These are phyloP conservation scores for Caenorhabditis imperialis DNA, from an alignment of 2,888 invertebrate species.

Conservation along the genomic window DNA sequence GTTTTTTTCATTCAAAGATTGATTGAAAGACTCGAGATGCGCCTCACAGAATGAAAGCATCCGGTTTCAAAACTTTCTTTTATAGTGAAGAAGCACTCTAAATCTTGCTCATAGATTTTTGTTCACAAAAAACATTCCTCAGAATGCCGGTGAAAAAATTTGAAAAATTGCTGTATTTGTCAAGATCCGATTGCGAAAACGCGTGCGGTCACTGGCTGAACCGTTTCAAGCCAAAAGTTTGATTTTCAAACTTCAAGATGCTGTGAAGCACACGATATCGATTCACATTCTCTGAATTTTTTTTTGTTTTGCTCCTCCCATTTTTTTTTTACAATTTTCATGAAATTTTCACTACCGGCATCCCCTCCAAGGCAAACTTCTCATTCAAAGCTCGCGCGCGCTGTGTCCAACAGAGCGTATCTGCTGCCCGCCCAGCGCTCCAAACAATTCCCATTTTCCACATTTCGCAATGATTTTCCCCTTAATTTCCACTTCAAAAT, in stretches of 20 bases:
- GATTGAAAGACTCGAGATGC: no score
- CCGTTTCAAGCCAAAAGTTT: no score
- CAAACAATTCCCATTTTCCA: background rate
- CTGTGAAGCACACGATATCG: slow-evolving; percentile 3
- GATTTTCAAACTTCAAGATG: no score
- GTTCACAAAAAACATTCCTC: no score
- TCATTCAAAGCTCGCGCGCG: background rate
- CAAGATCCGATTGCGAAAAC: no score
- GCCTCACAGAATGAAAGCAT: no score
- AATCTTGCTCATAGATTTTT: slow-evolving; percentile 9
- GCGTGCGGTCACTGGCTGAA: no score
- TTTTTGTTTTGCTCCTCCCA: background rate
- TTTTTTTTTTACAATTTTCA: background rate
- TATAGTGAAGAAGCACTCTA: no score
- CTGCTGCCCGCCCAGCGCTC: background rate
- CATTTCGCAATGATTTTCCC: slow-evolving; percentile 1
- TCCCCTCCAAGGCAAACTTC: background rate
- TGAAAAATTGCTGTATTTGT: no score
- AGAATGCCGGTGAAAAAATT: no score
- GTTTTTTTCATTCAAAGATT: no score
- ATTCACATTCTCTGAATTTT: background rate
- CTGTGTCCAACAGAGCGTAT: slow-evolving; percentile 6
- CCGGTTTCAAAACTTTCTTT: no score
- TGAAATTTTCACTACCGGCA: background rate
- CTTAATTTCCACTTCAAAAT: background rate